These are phyloP conservation scores for Anas platyrhynchos DNA, from an alignment of 2,113 vertebrate species.

Conservation along the genomic window DNA sequence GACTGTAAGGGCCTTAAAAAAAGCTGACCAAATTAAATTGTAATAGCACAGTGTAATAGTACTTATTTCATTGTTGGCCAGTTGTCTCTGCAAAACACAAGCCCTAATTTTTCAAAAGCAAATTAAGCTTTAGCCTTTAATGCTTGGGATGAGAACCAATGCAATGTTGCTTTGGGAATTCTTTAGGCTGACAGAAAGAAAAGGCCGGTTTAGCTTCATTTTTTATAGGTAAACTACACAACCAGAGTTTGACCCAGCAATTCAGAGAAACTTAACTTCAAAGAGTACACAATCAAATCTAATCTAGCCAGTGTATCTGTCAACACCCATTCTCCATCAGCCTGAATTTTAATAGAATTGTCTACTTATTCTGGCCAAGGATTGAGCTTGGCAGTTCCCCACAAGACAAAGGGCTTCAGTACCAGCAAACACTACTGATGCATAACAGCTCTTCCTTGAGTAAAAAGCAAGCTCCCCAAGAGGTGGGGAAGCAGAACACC, in stretches of 20 bases:
- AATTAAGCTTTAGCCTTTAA: background rate
- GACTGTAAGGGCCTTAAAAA: background rate
- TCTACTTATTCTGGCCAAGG: background rate
- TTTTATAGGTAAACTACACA: background rate
- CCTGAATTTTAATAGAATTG: background rate
- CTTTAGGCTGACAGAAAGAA: background rate
- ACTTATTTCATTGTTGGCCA: background rate
- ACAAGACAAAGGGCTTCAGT: background rate
- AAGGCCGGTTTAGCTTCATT: background rate
- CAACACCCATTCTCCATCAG: background rate
- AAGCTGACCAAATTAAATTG: background rate
- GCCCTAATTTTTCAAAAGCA: background rate
- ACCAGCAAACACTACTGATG: background rate
- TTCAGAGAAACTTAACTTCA: background rate
- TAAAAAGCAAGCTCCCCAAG: background rate
- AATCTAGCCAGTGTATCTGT: background rate
- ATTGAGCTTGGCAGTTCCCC: background rate
- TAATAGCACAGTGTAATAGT: background rate
- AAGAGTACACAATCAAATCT: background rate
- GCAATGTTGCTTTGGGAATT: background rate
- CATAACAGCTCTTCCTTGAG: background rate
- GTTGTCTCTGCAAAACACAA: background rate
- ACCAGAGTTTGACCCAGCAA: background rate
- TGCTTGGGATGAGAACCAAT: background rate
- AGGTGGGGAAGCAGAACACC: background rate